Percentiles rank a stretch among this genome's conserved stretches.
Conservation (phyloP, 2,797 vertebrate species). For the Eulemur rubriventer region DNA sequence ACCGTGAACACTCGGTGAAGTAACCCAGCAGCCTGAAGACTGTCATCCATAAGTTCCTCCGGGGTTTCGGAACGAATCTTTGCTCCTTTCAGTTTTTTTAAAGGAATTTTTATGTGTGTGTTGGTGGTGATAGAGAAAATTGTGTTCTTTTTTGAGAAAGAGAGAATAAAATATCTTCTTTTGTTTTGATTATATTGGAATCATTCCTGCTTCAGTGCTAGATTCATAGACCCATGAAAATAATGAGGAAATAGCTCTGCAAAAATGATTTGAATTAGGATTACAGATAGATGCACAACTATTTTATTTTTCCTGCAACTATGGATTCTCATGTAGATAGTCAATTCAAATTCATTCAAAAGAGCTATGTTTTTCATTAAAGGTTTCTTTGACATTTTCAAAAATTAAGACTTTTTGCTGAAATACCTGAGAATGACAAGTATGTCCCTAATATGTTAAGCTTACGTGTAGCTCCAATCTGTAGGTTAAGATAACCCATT, state of each 20-base stretch:
- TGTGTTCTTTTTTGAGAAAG: neutral
- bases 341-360: slow-evolving; percentile 11
- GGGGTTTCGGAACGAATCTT: neutral
- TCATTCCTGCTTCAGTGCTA: neutral
- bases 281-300: neutral
- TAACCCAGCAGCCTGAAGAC: neutral
- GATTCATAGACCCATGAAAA: slow-evolving; percentile 27
- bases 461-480: neutral
- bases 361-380: slow-evolving; percentile 24
- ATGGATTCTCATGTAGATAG: slow-evolving; percentile 35
- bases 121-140: neutral
- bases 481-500: slow-evolving; percentile 19
- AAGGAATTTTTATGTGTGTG: neutral
- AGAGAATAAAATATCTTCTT: neutral
- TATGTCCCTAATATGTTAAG: neutral
- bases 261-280: neutral
- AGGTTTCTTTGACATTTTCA: slow-evolving; percentile 12
- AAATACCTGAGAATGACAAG: neutral
- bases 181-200: slow-evolving; percentile 14
- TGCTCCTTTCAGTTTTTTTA: neutral
- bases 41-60: neutral
- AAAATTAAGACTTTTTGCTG: slow-evolving; percentile 17
- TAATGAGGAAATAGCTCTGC: slow-evolving; percentile 17
- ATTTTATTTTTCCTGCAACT: slow-evolving; percentile 4
- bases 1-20: slow-evolving; percentile 65